phyloP scores from a whole-genome alignment of 2,888 invertebrate species.

The Pecten maximus region DNA sequence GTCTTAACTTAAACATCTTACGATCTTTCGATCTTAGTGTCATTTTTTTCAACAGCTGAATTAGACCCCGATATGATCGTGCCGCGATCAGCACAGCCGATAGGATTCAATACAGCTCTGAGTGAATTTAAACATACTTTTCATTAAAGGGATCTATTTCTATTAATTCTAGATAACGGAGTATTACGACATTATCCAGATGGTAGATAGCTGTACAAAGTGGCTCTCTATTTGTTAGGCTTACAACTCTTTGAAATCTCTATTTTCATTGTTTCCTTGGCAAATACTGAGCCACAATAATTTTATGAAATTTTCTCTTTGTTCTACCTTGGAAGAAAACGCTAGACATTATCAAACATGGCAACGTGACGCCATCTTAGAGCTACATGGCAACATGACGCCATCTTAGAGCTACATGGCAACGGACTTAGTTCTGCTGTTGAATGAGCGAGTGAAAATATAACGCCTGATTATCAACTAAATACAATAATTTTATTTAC shows the following conservation, averaged over 20 bases:
- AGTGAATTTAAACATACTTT: background rate
- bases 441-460: too few species aligned
- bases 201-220: background rate
- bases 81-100: background rate
- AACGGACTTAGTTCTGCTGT: too few species aligned
- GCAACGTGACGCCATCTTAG: too few species aligned
- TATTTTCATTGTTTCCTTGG: background rate
- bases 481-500: too few species aligned
- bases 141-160: background rate
- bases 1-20: constrained; percentile 18
- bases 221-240: background rate
- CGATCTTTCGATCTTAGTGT: background rate
- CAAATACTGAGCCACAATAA: too few species aligned
- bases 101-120: background rate
- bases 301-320: too few species aligned
- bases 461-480: too few species aligned
- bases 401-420: too few species aligned
- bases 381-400: too few species aligned
- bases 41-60: background rate
- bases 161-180: background rate
- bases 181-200: background rate
- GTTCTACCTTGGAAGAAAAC: too few species aligned
- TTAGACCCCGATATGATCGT: background rate
- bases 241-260: background rate
- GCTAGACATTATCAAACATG: too few species aligned